These are phyloP conservation scores for Axea sp. DNA, from an alignment of 2,888 invertebrate genomes.

Conservation along the genomic window DNA sequence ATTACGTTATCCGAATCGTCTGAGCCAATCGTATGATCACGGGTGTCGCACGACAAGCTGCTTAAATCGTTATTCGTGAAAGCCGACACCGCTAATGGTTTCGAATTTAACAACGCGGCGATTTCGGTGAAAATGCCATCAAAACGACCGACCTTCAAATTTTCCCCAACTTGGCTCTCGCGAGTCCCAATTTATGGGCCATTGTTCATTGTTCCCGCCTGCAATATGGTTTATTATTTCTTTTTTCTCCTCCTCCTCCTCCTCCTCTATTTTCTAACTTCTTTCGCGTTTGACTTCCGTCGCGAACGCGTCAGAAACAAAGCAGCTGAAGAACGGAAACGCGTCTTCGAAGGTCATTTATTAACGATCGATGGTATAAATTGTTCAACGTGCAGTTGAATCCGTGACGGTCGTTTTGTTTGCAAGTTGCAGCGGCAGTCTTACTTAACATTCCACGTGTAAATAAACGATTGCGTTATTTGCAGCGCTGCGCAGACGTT, in stretches of 20 bases:
- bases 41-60: slow-evolving; percentile 43
- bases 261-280: too few species aligned
- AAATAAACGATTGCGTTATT: slow-evolving; percentile 56
- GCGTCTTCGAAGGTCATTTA: too few species aligned
- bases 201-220: slow-evolving; percentile 38
- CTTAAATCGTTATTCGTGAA: slow-evolving; percentile 40
- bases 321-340: neutral
- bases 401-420: too few species aligned
- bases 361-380: too few species aligned
- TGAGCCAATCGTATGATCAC: slow-evolving; percentile 49
- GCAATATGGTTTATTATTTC: neutral
- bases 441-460: slow-evolving; percentile 53
- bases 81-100: slow-evolving; percentile 40
- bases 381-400: too few species aligned
- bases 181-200: slow-evolving; percentile 18
- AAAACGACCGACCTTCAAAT: slow-evolving; percentile 13
- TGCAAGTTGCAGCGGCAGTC: neutral
- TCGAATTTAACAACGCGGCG: slow-evolving; percentile 28
- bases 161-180: slow-evolving; percentile 4
- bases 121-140: slow-evolving; percentile 15
- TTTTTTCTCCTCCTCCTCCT: neutral
- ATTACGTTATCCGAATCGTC: slow-evolving; percentile 30
- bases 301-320: slow-evolving; percentile 3
- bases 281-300: too few species aligned
- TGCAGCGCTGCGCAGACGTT: slow-evolving; percentile 27